Percentiles rank a stretch among this genome's conserved stretches.
phyloP scores from a whole-genome alignment of 1,140 invertebrate genomes.

The Orussus abietinus region DNA sequence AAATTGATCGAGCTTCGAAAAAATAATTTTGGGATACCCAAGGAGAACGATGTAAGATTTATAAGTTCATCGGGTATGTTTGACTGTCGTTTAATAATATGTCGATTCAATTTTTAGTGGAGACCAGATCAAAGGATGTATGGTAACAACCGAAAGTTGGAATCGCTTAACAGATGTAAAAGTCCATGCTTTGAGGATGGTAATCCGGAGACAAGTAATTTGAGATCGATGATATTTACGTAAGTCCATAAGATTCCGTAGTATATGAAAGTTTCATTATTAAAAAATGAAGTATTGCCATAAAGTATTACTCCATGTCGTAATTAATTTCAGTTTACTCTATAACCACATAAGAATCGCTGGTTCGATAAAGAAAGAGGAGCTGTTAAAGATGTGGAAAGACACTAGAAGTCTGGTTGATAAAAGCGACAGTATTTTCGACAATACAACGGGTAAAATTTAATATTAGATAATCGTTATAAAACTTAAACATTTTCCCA shows the following conservation, averaged over 20 bases:
- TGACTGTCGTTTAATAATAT: conserved; percentile 3
- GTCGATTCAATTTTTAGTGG: conserved; percentile 16
- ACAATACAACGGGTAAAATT: conserved; percentile 7
- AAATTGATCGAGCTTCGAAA: conserved; percentile 12
- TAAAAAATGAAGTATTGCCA: conserved; percentile 1
- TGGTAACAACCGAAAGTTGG: conserved; percentile 13
- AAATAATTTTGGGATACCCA: conserved; percentile 15
- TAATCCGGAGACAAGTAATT: conserved; percentile 15
- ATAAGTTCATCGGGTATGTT: conserved; percentile 6
- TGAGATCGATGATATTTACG: conserved; percentile 1
- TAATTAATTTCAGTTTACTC: background rate
- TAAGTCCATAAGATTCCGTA: conserved; percentile 2
- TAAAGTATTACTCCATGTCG: background rate
- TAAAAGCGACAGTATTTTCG: conserved; percentile 8
- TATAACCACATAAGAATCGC: background rate
- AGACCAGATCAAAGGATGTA: conserved; percentile 17
- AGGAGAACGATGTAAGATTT: conserved; percentile 5
- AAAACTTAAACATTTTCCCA: background rate
- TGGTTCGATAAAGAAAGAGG: background rate
- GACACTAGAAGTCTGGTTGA: conserved; percentile 11
- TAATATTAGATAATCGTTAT: background rate
- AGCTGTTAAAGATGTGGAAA: conserved; percentile 11
- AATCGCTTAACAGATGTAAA: too few relatives aligned
- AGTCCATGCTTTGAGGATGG: too few relatives aligned
- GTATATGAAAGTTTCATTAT: conserved; percentile 10